A percentile compares a stretch with the other conserved stretches of the same genome.
These are phyloP conservation scores for Ctenomys sociabilis DNA, from an alignment of 2,113 vertebrate species.

Conservation along the genomic window DNA sequence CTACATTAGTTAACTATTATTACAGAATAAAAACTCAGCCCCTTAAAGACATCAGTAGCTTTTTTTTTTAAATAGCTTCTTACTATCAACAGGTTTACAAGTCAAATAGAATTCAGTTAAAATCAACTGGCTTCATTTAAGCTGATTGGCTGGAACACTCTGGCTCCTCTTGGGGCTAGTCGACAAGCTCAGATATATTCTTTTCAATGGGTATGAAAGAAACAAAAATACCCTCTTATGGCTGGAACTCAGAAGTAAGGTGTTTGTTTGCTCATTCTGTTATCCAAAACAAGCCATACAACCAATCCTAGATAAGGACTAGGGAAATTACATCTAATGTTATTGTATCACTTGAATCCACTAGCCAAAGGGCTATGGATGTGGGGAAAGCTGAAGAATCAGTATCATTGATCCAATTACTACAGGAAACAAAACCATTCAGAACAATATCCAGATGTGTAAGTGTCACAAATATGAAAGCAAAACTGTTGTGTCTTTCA, in stretches of 20 bases:
- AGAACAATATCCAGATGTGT: slow-evolving; percentile 16
- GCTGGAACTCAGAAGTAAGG: not conserved
- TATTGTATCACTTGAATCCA: slow-evolving; percentile 1
- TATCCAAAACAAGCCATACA: not conserved
- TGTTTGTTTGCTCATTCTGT: not conserved
- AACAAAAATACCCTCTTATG: not conserved
- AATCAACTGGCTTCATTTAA: not conserved
- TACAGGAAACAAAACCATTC: not conserved
- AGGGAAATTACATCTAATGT: not conserved
- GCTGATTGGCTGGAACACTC: not conserved
- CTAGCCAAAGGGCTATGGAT: not conserved
- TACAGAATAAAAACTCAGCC: slow-evolving; percentile 29
- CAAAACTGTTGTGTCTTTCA: not conserved
- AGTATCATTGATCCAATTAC: not conserved
- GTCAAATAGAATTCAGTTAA: not conserved
- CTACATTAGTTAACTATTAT: not conserved
- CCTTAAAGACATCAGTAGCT: not conserved
- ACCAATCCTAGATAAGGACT: not conserved
- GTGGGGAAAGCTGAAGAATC: not conserved
- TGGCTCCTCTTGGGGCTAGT: not conserved
- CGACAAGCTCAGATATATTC: not conserved
- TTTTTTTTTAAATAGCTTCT: not conserved
- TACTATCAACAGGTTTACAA: not conserved
- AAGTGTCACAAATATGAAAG: not conserved
- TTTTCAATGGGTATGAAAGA: not conserved